Base-by-base conservation (phyloP, 2,113 vertebrate species). In the Dicerorhinus sumatrensis region DNA sequence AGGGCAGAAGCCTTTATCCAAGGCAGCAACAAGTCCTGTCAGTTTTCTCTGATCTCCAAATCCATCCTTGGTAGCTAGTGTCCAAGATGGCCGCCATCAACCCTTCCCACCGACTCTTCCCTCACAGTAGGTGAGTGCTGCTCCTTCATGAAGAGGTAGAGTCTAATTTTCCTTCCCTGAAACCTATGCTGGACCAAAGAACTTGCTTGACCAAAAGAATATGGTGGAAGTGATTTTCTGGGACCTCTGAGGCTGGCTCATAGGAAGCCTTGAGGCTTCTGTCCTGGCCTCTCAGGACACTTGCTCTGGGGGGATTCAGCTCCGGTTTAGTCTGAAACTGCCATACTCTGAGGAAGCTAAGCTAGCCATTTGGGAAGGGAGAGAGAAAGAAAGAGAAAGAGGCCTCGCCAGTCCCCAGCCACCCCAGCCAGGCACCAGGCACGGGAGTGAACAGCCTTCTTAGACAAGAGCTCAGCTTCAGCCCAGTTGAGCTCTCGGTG, bases 281-380 rank as follows among this genome's bases (percentile, higher is more conserved):
- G 25, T 29, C 48, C 36, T 16, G 18, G 20, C 14, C 51, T 85
- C 31, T 54, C 21, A 14, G 54, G 65, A 75, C 2, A 4, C 42
- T 48, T 2, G 18, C 29, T 56, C 20, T 48, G 46, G 85, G 42
- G 8, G 25, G 23, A 80, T 58, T 7, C 42, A 20, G 48, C 18
- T 62, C 1, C 11, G 5, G 0, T 69, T 60, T 5, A 31, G 5
- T 20, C 11, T 14, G 48, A 80, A 29, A 10, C 33, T 33, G 39
- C 80, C 14, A 9, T 8, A 63, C 65, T 46, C 20, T 4, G 60
- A 95, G 42, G 75, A 88, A 76, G 39, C 27, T 8, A 23, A 8
- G 33, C 69, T 31, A 33, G 33, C 8, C 2, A 10, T 10, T 7
- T 0, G 11, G 27, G 3, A 9, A 16, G 6, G 69, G 27, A 54